Conservation (phyloP, 2,797 vertebrate genomes). For the Acanthopagrus latus region DNA sequence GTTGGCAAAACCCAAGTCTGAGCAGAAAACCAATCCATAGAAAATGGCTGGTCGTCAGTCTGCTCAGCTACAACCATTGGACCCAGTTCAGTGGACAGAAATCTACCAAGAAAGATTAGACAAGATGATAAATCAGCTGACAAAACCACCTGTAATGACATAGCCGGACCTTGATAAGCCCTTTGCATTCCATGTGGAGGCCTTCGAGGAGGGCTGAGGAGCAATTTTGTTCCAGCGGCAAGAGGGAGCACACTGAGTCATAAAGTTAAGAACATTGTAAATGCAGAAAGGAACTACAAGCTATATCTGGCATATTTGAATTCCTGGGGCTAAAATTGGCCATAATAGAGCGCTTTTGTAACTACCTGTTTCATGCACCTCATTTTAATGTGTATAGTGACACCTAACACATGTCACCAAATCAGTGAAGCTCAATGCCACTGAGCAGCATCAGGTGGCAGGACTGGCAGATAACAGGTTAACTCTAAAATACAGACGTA, state of each 20-base stretch:
- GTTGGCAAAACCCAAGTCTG: conserved; percentile 7
- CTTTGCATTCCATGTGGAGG: too few relatives aligned
- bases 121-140: not conserved
- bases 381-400: not conserved
- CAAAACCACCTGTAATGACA: too few relatives aligned
- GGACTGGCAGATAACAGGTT: conserved; percentile 24
- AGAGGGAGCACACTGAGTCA: too few relatives aligned
- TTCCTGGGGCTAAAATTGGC: not conserved
- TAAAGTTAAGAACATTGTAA: not conserved
- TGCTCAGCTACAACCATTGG: conserved; percentile 24
- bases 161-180: too few relatives aligned
- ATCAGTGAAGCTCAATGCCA: conserved; percentile 8
- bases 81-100: conserved; percentile 15
- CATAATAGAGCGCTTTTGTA: not conserved
- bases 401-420: conserved; percentile 15
- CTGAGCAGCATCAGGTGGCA: conserved; percentile 8
- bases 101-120: conserved; percentile 1
- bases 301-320: not conserved
- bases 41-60: not conserved
- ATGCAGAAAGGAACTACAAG: not conserved
- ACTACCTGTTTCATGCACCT: not conserved
- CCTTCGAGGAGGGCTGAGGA: too few relatives aligned
- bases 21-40: not conserved
- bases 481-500: not conserved
- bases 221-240: too few relatives aligned